Evolutionary conservation across 2,797 vertebrate species (phyloP).

Genomic region (Gallinago solitaria): DNA sequence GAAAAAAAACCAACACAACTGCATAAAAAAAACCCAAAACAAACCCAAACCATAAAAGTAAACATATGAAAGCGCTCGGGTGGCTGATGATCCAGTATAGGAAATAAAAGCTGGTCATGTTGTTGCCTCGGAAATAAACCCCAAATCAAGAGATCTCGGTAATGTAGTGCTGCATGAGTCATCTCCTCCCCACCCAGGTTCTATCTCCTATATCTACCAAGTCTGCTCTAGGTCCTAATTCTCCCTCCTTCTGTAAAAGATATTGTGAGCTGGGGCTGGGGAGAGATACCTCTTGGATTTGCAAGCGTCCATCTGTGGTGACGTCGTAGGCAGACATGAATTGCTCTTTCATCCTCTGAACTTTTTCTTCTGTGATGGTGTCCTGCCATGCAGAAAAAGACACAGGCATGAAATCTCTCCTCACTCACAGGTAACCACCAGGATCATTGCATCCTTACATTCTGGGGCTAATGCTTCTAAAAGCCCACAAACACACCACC

Average conservation of each 20-base stretch:
- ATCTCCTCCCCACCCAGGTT: neutral
- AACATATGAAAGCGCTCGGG: neutral
- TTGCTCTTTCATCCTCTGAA: slow-evolving; percentile 85
- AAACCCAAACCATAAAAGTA: neutral
- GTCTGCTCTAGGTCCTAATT: neutral
- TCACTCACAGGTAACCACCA: neutral
- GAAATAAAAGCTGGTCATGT: neutral
- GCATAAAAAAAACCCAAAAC: rapidly evolving
- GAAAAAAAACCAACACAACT: neutral
- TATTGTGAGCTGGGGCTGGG: neutral
- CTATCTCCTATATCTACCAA: neutral
- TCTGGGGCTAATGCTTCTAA: neutral
- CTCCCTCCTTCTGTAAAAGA: neutral
- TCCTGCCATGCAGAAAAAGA: slow-evolving; percentile 74
- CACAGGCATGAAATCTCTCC: neutral
- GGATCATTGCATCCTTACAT: neutral
- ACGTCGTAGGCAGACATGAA: slow-evolving; percentile 84
- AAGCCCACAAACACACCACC: neutral
- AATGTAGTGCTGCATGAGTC: neutral
- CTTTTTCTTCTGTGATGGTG: slow-evolving; percentile 80
- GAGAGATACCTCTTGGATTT: slow-evolving; percentile 89
- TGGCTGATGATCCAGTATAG: neutral
- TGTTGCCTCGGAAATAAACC: neutral
- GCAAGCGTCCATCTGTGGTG: slow-evolving; percentile 84
- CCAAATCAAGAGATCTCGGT: neutral